Conservation (phyloP, 2,888 invertebrate species). For the Lochmaea crataegi region DNA sequence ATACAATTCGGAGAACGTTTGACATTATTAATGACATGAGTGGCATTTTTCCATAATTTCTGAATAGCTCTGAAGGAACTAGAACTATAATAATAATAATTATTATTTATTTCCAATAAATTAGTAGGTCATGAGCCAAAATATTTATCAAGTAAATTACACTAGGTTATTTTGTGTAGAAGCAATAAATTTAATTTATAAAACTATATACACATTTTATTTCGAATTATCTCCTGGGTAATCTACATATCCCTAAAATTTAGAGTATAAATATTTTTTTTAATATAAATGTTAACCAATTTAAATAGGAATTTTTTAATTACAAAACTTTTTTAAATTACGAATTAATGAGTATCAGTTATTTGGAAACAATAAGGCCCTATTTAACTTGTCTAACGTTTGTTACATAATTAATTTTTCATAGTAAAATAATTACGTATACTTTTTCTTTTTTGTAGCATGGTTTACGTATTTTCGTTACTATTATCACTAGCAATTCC, state of each 20-base stretch:
- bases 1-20: too few species aligned
- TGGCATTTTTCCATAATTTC: too few species aligned
- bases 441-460: constrained; percentile 62
- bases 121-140: not conserved
- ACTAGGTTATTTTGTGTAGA: not conserved
- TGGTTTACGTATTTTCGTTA: constrained; percentile 63
- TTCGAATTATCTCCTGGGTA: constrained; percentile 5
- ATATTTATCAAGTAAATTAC: not conserved
- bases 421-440: constrained; percentile 62
- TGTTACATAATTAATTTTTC: constrained; percentile 52
- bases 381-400: constrained; percentile 57
- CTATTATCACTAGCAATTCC: constrained; percentile 60
- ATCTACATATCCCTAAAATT: constrained; percentile 54
- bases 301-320: constrained; percentile 52
- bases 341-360: constrained; percentile 34
- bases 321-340: constrained; percentile 35
- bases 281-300: constrained; percentile 56
- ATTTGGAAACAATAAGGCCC: constrained; percentile 43
- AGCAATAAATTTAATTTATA: too few species aligned
- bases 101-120: not conserved
- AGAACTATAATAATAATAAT: too few species aligned
- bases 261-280: constrained; percentile 57
- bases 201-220: constrained; percentile 1
- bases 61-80: too few species aligned
- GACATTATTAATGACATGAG: too few species aligned